A percentile compares a stretch with the other conserved stretches of the same genome.
Evolutionary conservation across 2,888 invertebrate genomes (phyloP).

Genomic region (Troglohyphantes excavatus): DNA sequence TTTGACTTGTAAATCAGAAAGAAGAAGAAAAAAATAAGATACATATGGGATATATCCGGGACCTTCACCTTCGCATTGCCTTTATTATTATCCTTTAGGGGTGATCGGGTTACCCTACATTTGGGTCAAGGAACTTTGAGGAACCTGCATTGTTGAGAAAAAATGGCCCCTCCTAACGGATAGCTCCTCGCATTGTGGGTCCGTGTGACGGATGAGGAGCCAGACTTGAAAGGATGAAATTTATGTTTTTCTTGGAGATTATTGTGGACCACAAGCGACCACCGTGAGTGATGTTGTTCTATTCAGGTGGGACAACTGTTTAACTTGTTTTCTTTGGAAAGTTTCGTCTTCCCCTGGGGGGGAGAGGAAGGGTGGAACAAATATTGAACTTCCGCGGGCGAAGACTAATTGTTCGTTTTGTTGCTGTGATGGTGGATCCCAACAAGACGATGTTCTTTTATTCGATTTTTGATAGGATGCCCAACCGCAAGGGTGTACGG

Average conservation of each 20-base stretch:
- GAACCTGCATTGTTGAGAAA: slow-evolving; percentile 19
- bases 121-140: slow-evolving; percentile 52
- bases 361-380: background rate
- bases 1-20: slow-evolving; percentile 52
- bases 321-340: slow-evolving; percentile 57
- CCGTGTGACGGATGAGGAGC: slow-evolving; percentile 35
- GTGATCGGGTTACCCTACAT: slow-evolving; percentile 55
- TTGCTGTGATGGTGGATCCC: background rate
- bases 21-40: slow-evolving; percentile 11
- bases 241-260: slow-evolving; percentile 40
- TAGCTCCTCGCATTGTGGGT: slow-evolving; percentile 16
- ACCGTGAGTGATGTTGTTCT: slow-evolving; percentile 32
- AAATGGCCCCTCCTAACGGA: slow-evolving; percentile 53
- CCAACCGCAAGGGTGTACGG: too few relatives aligned
- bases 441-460: background rate
- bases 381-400: background rate
- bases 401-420: background rate
- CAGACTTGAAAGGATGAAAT: slow-evolving; percentile 23
- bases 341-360: background rate
- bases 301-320: slow-evolving; percentile 53
- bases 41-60: slow-evolving; percentile 27
- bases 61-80: slow-evolving; percentile 11
- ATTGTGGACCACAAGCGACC: slow-evolving; percentile 12
- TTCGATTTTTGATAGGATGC: too few relatives aligned
- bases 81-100: slow-evolving; percentile 33